Base-by-base conservation (phyloP, 1,140 invertebrate genomes). In the Apis florea region DNA sequence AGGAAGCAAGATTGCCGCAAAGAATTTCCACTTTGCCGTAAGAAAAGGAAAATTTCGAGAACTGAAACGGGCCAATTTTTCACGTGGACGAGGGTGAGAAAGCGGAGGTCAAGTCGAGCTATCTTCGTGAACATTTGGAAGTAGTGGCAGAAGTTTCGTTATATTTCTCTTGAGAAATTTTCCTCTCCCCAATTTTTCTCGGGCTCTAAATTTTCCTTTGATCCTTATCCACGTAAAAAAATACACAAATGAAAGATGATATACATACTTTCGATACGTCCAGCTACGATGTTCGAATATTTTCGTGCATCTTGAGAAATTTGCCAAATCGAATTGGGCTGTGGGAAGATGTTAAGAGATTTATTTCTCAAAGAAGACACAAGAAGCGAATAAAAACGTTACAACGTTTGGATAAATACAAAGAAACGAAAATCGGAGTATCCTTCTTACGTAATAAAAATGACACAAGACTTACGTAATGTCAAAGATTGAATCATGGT, bases 61-160 rank as follows among this genome's bases (percentile, higher is more conserved):
- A 73, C 82, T 70, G 70, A 83, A 75, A 79, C 63, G 47, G 54
- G 69, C 63, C 63, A 53, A 85, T 85, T 85, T 85, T 77, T 86
- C 84, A 85, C 80, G 47, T 58, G 63, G 13, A 74, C 21, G 64
- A 83, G 84, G 71, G 61, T 26, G 70, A 69, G 66, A 67, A 73
- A 77, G 26, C 19, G 24, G 47, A 69, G 54, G 59, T 78, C 63
- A 77, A 79, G 85, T 61, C 15, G 49, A 79, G 75, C 68, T 72
- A 79, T 83, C 70, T 83, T 74, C 58, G 74, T 85, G 79, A 63
- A 73, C 77, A 77, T 66, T 79, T 40, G 54, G 17, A 15, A 61
- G 54, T n/a, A 49, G 78, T 81, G 40, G 67, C 61, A 59, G 53
- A 70, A 49, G 19, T n/a, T n/a, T 10, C 12, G 15, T 40, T 26